Base-by-base conservation (phyloP, 2,888 invertebrate genomes). In the Lasioglossum villosulum region DNA sequence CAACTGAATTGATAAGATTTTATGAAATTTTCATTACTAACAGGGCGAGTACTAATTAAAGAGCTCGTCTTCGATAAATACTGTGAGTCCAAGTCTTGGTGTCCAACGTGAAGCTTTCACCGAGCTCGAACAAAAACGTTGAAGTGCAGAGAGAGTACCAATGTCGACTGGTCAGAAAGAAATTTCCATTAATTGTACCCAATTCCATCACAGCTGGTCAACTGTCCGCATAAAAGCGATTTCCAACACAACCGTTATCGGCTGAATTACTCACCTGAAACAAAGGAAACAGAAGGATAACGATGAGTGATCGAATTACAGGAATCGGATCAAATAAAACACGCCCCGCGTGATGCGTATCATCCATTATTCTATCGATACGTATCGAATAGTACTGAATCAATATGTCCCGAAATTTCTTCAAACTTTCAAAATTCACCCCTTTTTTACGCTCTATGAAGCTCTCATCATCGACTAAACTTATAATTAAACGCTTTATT, bases 141-240 rank as follows among this genome's bases (percentile, higher is more conserved):
- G 42, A 63, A 45, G 48, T 27, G 59, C 48, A 39, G 59, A 42
- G n/a, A 39, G 59, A 42, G 45, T 34, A 30, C 2, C 63, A 37
- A n/a, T 12, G 19, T 10, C 59, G 30, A 34, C 14, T 70, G 42
- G 76, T 79, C 82, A 68, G 78, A 76, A 88, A 75, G 73, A 90
- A 91, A 92, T 91, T 90, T 83, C 86, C 88, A 89, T 90, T 90
- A 92, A 93, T 92, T 92, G 89, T 91, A 91, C 91, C 88, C 82
- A 89, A 91, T 91, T 89, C 86, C 87, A 87, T 91, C 90, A 89
- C 70, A 78, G 78, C 75, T 63, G 71, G 87, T 80, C 87, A 84
- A 92, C 92, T 93, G 91, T 92, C 90, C 87, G 83, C 83, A 78
- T 87, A 82, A 89, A 90, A 90, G 90, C 88, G 90, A 91, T 90